A percentile compares a stretch with the other conserved stretches of the same genome.
Evolutionary conservation across 2,888 invertebrate genomes (phyloP).

Genomic region (Cryptocephalus moraei): DNA sequence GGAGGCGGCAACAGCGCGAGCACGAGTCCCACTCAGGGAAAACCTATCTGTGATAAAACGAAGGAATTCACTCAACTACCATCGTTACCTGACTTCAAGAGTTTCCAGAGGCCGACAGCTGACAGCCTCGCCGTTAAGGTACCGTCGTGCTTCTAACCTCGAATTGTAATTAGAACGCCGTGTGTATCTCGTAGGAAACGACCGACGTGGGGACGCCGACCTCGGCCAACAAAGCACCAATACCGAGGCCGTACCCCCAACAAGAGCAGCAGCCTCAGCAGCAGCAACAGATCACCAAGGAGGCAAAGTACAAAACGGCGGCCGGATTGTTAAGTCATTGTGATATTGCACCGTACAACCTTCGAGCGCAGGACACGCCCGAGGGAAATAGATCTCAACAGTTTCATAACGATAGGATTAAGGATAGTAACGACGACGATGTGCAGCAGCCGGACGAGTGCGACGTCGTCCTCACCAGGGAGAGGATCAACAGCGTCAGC

Average conservation of each 20-base stretch:
- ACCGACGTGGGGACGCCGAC: constrained; percentile 1
- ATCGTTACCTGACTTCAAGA: constrained; percentile 39
- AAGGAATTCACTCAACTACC: constrained; percentile 24
- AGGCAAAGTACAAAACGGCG: constrained; percentile 41
- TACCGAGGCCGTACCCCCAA: constrained; percentile 24
- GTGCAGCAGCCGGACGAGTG: constrained; percentile 19
- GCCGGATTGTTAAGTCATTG: constrained; percentile 23
- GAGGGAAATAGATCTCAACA: constrained; percentile 34
- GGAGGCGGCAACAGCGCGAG: constrained; percentile 36
- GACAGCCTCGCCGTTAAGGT: background rate
- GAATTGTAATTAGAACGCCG: background rate
- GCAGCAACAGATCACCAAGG: constrained; percentile 9
- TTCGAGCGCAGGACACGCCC: constrained; percentile 19
- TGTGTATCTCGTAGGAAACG: constrained; percentile 10
- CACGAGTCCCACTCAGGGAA: constrained; percentile 22
- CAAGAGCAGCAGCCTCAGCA: constrained; percentile 4
- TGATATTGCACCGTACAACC: constrained; percentile 37
- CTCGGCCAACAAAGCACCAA: constrained; percentile 25
- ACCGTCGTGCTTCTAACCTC: no score
- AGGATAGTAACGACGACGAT: constrained; percentile 20
- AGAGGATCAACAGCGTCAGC: constrained; percentile 63
- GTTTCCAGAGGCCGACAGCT: constrained; percentile 33
- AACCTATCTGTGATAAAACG: constrained; percentile 36
- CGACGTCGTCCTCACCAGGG: constrained; percentile 39
- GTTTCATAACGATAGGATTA: constrained; percentile 24